Base-by-base conservation (phyloP, 2,888 invertebrate species). In the Drosophila maculinotata region DNA sequence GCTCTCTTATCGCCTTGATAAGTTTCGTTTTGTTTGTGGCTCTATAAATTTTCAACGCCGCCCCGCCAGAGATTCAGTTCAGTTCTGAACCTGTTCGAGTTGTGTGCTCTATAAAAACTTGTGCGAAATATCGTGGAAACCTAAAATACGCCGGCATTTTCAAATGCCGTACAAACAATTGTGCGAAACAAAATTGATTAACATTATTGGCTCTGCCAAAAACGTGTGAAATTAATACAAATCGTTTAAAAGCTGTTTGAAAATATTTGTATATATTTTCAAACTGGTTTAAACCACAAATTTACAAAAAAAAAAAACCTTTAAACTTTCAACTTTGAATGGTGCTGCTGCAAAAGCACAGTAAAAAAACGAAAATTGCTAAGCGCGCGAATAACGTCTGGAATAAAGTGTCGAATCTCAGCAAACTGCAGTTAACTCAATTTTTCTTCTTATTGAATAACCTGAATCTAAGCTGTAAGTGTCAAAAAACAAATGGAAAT, bases 41-140 rank as follows among this genome's bases (percentile, higher is more conserved):
- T 73, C 70, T 83, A 83, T 87, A 83, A 87, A 87, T 70, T 60
- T 39, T 20, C 28, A 48, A 41, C 17, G 20, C 58, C 47, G 30
- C 49, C 33, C 15, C 12, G 45, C 31, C 42, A 20, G 41, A 66
- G 62, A 60, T 52, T 69, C 83, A 84, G 83, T 84, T 87, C 83
- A 62, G 33, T 59, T 69, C 36, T 52, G 83, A 84, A 85, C 76
- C 83, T 60, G 51, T 20, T 54, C 17, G 53, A 56, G 51, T 60
- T 47, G 42, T 53, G 41, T 53, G 41, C 39, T 36, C 26, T 41
- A 26, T 20, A 25, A 35, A 28, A 59, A 35, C n/a, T 17, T 41
- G 36, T 35, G 30, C 26, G 10, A 31, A 39, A 41, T 1, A 64
- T 51, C 62, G 69, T 56, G 52, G 23, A 60, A 76, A 47, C 10